These are phyloP conservation scores for Gallirallus australis DNA, from an alignment of 2,797 vertebrate genomes.

Conservation along the genomic window DNA sequence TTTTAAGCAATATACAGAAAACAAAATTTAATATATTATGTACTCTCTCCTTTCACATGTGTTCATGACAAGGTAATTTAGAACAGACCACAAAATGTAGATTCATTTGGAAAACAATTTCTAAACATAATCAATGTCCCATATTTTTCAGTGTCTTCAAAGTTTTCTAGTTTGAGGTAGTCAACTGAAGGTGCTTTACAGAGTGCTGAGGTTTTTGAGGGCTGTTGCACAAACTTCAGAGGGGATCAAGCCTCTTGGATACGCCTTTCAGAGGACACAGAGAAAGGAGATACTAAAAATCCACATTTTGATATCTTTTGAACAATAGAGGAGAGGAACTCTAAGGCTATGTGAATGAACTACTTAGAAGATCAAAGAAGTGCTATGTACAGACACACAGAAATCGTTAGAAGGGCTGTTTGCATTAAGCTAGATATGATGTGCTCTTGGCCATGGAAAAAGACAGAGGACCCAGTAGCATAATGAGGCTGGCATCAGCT, in stretches of 20 bases:
- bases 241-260: neutral
- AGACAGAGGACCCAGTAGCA: neutral
- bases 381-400: neutral
- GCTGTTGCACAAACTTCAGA: neutral
- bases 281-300: neutral
- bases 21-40: neutral
- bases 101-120: neutral
- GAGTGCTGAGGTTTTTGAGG: neutral
- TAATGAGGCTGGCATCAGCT: accelerated
- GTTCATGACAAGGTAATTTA: neutral
- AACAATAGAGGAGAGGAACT: neutral
- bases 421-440: neutral
- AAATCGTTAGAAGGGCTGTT: neutral
- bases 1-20: neutral
- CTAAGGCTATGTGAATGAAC: neutral
- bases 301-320: neutral
- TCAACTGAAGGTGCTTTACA: neutral
- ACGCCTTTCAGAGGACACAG: neutral
- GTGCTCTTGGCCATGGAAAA: neutral
- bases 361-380: neutral
- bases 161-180: neutral
- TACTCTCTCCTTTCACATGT: neutral
- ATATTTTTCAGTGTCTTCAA: neutral
- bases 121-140: neutral
- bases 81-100: neutral